Base-by-base conservation (phyloP, 2,113 vertebrate species). In the Gallinago jamesoni region DNA sequence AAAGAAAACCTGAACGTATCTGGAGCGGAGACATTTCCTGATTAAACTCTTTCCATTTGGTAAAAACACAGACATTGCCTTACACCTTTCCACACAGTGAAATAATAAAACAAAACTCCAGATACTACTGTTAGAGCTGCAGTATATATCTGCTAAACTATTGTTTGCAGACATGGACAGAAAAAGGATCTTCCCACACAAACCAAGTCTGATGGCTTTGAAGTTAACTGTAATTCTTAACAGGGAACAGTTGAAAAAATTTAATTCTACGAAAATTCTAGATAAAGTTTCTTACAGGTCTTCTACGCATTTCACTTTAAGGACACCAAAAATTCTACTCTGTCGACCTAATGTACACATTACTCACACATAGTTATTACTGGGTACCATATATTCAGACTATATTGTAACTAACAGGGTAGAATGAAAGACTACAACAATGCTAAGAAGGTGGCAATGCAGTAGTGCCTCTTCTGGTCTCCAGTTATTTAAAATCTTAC, bases 41-140 rank as follows among this genome's bases (percentile, higher is more conserved):
- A 43, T 41, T 27, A 89, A 93, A 89, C 78, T 85, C 74, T 45
- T 94, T 84, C 86, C 45, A 66, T 70, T 82, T 79, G 69, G 80
- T 91, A 92, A 91, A 92, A 81, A 37, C 35, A 52, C 19, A 89
- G 76, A 73, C 89, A 82, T 87, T 94, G 94, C 82, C 80, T 96
- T 95, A 85, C 1, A 9, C 62, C 62, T 82, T 86, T 82, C 48
- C 31, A 82, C 77, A 25, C 25, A 56, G 39, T n/a, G n/a, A 43
- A 91, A 64, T 24, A 87, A 80, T 89, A 82, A 93, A 93, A 62
- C 57, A 91, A 30, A 92, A 30, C 31, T 59, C 57, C 69, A 91
- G 48, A 87, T 27, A n/a, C 55, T 48, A 37, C 30, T 25, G 39
- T 24, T 62, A 64, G 30, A 80, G 55, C 18, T 68, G 23, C 75